Evolutionary conservation across 2,113 vertebrate species (phyloP).

Genomic region (Trogon melanurus): DNA sequence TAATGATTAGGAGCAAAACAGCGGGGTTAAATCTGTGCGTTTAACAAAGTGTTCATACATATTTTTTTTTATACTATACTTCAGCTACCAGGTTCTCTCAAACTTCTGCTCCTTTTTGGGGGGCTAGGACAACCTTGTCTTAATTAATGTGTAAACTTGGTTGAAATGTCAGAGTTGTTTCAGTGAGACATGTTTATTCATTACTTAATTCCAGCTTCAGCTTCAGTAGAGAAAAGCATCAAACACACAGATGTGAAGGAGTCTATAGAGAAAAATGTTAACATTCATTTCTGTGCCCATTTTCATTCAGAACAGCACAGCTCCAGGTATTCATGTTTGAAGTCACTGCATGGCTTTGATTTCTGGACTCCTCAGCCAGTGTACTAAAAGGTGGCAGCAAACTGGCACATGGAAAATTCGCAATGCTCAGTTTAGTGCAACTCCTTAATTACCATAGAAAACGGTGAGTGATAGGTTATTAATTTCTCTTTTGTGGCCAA

Average conservation of each 20-base stretch:
- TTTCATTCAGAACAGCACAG: conserved; percentile 17
- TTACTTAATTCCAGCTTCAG: conserved; percentile 48
- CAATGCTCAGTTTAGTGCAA: conserved; percentile 6
- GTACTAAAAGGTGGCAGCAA: conserved; percentile 9
- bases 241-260: background rate
- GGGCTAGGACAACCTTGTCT: conserved; percentile 53
- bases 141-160: conserved; percentile 75
- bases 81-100: conserved; percentile 60
- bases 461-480: conserved; percentile 24
- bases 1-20: conserved; percentile 86
- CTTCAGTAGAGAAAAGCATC: conserved; percentile 8
- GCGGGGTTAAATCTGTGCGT: conserved; percentile 83
- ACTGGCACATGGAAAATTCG: background rate
- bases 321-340: background rate
- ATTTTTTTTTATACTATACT: conserved; percentile 72
- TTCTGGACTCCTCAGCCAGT: conserved; percentile 17
- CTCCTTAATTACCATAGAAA: conserved; percentile 17
- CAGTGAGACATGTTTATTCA: conserved; percentile 72
- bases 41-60: conserved; percentile 83
- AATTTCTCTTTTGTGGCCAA: conserved; percentile 33
- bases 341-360: conserved; percentile 8
- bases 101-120: conserved; percentile 50
- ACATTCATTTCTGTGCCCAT: background rate
- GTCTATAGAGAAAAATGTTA: background rate
- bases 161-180: conserved; percentile 72